These are phyloP conservation scores for Cygnus olor DNA, from an alignment of 2,797 vertebrate species.

Conservation along the genomic window DNA sequence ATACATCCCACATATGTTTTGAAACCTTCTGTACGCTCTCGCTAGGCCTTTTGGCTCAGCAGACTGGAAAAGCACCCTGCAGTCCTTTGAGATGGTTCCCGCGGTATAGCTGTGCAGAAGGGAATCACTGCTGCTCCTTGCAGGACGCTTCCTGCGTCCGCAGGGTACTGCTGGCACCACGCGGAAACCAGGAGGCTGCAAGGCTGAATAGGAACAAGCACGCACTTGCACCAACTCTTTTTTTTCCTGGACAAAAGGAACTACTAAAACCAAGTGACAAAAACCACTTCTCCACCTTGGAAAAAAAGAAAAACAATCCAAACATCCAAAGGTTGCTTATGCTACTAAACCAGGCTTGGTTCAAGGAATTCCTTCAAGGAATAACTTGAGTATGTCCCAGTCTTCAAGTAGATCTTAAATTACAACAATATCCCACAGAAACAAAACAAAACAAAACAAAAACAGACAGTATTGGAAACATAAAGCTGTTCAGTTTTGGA, in stretches of 20 bases:
- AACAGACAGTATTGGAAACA: neutral
- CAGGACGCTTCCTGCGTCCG: accelerated
- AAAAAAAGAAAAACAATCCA: neutral
- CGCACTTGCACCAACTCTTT: neutral
- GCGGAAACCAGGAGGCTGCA: neutral
- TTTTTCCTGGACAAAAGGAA: neutral
- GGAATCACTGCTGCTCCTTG: neutral
- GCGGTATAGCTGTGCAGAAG: neutral
- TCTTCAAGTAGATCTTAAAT: neutral
- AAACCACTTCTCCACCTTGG: neutral
- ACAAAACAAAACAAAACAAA: neutral
- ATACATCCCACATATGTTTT: neutral
- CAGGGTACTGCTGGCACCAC: neutral
- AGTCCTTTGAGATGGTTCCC: neutral
- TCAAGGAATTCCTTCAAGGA: neutral
- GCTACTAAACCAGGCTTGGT: neutral
- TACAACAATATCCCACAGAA: neutral
- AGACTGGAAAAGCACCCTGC: neutral
- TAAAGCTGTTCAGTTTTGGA: neutral
- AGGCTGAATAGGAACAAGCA: neutral
- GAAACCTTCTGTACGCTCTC: neutral
- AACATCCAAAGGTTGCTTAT: neutral
- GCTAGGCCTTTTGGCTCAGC: neutral
- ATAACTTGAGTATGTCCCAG: neutral
- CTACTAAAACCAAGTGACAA: neutral